A percentile compares a stretch with the other conserved stretches of the same genome.
Evolutionary conservation across 2,797 vertebrate species (phyloP).

Genomic region (Phoebastria nigripes): DNA sequence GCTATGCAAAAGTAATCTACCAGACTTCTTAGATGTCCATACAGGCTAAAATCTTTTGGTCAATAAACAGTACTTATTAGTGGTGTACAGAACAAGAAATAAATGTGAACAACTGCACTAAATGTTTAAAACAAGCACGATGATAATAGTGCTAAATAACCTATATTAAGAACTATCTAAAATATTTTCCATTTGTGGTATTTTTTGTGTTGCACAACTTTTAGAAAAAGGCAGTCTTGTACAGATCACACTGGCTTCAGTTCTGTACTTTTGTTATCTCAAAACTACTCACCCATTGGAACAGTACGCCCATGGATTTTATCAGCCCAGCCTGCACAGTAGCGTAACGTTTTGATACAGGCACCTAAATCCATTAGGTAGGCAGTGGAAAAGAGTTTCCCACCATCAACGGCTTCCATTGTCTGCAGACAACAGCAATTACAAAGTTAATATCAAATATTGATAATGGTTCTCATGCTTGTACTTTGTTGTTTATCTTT

Average conservation of each 20-base stretch:
- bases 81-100: neutral
- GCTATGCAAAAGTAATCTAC: neutral
- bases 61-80: neutral
- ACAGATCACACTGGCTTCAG: neutral
- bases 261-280: neutral
- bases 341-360: slow-evolving; percentile 82
- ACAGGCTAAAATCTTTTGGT: neutral
- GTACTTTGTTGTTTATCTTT: neutral
- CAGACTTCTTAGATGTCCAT: neutral
- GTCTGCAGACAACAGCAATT: slow-evolving; percentile 72
- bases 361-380: slow-evolving; percentile 84
- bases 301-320: slow-evolving; percentile 88
- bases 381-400: slow-evolving; percentile 82
- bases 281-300: slow-evolving; percentile 79
- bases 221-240: neutral
- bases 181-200: neutral
- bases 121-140: neutral
- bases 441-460: neutral
- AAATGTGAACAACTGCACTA: neutral
- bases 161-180: neutral
- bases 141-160: neutral
- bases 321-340: slow-evolving; percentile 88
- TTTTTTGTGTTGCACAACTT: neutral
- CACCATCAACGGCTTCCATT: slow-evolving; percentile 82
- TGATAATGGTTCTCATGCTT: neutral